phyloP scores from a whole-genome alignment of 2,113 vertebrate genomes.

The Nymphicus hollandicus region DNA sequence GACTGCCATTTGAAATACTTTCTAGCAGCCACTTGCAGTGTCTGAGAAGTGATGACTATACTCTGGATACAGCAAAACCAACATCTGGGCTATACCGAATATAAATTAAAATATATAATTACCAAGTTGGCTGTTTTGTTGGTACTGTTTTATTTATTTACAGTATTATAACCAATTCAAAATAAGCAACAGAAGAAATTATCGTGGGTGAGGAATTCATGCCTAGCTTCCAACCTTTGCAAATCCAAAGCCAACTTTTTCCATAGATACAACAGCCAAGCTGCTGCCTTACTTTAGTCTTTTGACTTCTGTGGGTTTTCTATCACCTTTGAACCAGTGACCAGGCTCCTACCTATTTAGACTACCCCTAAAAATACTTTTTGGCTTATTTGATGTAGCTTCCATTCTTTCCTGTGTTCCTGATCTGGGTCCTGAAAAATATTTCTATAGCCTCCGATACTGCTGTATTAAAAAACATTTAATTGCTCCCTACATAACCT shows the following conservation, averaged over 20 bases:
- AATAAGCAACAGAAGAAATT: neutral
- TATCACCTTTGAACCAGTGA: neutral
- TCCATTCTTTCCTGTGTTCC: neutral
- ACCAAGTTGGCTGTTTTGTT: neutral
- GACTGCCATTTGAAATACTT: neutral
- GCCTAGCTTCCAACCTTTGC: neutral
- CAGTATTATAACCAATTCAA: neutral
- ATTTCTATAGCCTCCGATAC: neutral
- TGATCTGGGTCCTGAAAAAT: neutral
- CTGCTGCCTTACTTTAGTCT: neutral
- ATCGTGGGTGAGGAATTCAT: neutral
- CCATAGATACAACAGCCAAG: neutral
- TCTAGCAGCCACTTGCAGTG: neutral
- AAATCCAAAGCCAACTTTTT: neutral
- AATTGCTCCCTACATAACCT: neutral
- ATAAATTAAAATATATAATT: neutral
- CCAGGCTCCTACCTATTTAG: neutral
- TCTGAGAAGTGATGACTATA: neutral
- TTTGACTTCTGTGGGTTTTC: neutral
- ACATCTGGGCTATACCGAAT: neutral
- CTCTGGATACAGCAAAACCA: neutral
- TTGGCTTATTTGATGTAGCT: neutral
- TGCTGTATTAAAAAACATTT: neutral
- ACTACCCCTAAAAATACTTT: neutral
- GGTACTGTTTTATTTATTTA: accelerated